Evolutionary conservation across 2,888 invertebrate genomes (phyloP).

Genomic region (Melinopterus prodromus): DNA sequence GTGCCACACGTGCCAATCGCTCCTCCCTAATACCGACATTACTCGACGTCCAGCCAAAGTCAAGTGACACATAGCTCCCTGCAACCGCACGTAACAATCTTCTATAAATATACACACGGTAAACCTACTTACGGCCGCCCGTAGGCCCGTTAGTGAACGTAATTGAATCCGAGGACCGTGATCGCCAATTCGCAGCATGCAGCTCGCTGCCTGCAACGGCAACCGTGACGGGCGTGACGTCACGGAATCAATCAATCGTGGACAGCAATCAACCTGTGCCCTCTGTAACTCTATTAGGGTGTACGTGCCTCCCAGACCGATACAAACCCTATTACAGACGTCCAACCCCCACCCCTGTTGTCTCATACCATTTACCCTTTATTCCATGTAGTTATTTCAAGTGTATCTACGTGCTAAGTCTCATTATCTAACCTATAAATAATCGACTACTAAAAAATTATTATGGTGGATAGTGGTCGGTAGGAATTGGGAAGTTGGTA

Average conservation of each 20-base stretch:
- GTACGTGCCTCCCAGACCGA: neutral
- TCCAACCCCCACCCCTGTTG: too few species aligned
- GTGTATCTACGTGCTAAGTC: too few species aligned
- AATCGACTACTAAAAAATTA: too few species aligned
- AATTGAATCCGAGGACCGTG: neutral
- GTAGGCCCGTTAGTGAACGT: neutral
- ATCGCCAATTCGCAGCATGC: neutral
- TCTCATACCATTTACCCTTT: too few species aligned
- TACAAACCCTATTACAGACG: neutral
- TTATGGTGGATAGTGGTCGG: too few species aligned
- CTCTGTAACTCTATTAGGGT: neutral
- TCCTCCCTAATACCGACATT: too few species aligned
- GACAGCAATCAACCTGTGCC: neutral
- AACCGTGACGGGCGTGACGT: neutral
- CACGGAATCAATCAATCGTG: neutral
- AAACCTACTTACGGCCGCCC: neutral
- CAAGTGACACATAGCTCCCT: neutral
- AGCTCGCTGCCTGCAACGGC: neutral
- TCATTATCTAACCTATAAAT: too few species aligned
- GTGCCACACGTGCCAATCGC: too few species aligned
- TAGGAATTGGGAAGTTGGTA: too few species aligned
- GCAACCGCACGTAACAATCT: neutral
- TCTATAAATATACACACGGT: neutral
- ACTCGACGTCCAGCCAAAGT: too few species aligned
- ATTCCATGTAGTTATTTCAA: too few species aligned